These are phyloP conservation scores for Emydoidea blandingii DNA, from an alignment of 2,797 vertebrate species.

Conservation along the genomic window DNA sequence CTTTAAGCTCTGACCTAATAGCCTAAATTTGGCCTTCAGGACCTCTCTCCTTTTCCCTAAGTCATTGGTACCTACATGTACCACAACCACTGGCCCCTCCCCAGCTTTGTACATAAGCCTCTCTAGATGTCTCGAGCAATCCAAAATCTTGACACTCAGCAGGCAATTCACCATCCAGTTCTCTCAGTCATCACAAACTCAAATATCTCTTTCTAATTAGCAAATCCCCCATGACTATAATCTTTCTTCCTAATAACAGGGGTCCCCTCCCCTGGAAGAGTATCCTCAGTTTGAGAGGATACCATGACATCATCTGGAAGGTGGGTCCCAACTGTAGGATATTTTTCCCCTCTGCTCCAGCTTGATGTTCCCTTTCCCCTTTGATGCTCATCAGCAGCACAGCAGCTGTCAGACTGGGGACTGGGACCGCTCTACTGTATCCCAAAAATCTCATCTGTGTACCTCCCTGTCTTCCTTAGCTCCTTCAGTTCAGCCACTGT, in stretches of 20 bases:
- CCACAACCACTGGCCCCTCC: neutral
- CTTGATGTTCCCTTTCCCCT: neutral
- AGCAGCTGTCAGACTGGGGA: neutral
- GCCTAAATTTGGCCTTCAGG: too few species aligned
- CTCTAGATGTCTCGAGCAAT: neutral
- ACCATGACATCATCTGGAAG: neutral
- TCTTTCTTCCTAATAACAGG: neutral
- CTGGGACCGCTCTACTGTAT: neutral
- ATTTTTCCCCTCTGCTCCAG: neutral
- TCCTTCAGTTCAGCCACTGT: neutral
- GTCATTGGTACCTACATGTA: neutral
- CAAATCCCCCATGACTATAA: neutral
- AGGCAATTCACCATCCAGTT: neutral
- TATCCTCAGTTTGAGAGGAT: neutral
- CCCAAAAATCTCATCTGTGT: neutral
- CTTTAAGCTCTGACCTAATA: neutral
- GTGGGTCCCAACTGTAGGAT: neutral
- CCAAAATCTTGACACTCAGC: neutral
- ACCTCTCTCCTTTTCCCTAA: neutral
- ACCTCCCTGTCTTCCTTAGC: neutral
- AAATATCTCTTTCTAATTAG: neutral
- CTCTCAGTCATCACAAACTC: neutral
- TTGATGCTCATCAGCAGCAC: neutral
- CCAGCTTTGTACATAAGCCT: neutral
- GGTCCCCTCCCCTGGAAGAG: too few species aligned